Evolutionary conservation across 92 coral and sea anemone species (phyloP).

Genomic region (Zoanthus gigantus): DNA sequence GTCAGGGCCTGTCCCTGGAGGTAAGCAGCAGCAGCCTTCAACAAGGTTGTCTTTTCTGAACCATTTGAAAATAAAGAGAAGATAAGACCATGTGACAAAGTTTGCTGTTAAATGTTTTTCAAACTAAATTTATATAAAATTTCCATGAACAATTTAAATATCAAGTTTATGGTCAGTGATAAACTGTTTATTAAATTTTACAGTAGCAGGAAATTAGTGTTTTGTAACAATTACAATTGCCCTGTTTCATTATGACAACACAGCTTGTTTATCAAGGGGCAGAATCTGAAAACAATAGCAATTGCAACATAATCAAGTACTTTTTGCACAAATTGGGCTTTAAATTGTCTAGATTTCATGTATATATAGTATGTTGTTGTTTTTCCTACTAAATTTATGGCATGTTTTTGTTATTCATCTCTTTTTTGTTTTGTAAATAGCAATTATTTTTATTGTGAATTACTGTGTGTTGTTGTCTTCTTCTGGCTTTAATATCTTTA

Average conservation of each 20-base stretch:
- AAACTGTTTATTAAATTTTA: neutral
- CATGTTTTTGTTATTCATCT: neutral
- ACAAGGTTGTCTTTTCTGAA: constrained; percentile 2
- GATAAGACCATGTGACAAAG: constrained; percentile 9
- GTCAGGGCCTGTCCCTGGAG: neutral
- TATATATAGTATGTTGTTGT: neutral
- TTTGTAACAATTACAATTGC: constrained; percentile 16
- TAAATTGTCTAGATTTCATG: neutral
- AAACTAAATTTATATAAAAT: neutral
- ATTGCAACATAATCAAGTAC: constrained; percentile 5
- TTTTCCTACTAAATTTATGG: neutral
- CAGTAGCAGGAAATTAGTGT: constrained; percentile 10
- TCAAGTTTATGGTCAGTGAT: neutral
- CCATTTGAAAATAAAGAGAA: neutral
- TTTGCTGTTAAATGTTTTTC: constrained; percentile 5
- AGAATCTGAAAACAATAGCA: neutral
- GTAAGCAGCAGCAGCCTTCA: constrained; percentile 13
- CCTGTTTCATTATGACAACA: constrained; percentile 3
- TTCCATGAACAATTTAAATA: neutral
- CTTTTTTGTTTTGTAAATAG: neutral
- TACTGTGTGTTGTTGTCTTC: neutral
- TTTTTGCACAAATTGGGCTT: neutral
- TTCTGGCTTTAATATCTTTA: neutral
- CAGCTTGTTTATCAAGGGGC: constrained; percentile 5
- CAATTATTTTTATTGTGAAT: neutral